Conservation (phyloP, 2,113 vertebrate genomes). For the Damaliscus lunatus region DNA sequence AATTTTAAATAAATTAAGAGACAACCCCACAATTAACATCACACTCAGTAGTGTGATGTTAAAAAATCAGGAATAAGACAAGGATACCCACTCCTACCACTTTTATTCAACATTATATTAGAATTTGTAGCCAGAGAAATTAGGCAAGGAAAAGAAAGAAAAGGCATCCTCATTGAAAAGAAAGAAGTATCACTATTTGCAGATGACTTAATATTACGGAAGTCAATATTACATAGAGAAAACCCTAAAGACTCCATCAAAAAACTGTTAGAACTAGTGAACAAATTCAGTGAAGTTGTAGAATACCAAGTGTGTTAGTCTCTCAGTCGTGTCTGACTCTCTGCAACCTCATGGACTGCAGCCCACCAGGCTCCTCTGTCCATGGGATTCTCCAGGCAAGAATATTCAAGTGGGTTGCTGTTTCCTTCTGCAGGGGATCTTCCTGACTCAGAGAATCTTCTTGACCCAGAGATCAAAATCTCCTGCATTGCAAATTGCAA, state of each 20-base stretch:
- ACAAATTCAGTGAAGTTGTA: neutral
- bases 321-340: neutral
- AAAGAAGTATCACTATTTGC: neutral
- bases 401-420: rapidly evolving
- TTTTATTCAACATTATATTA: neutral
- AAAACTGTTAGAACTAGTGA: neutral
- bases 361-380: neutral
- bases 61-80: neutral
- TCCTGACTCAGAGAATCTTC: neutral
- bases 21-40: neutral
- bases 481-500: neutral
- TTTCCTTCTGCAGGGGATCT: neutral
- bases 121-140: neutral
- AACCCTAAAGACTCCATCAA: neutral
- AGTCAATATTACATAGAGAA: neutral
- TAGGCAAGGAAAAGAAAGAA: neutral
- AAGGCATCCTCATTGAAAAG: neutral
- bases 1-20: slow-evolving; percentile 40
- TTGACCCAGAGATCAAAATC: neutral
- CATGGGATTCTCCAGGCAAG: neutral
- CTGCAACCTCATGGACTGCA: neutral
- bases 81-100: neutral
- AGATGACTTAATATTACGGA: neutral
- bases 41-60: neutral
- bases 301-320: neutral